Evolutionary conservation across 23 tunicate genomes (phyloP), one percentile per base, ranked within the genome.

Genomic region (Clavelina lepadiformis): DNA sequence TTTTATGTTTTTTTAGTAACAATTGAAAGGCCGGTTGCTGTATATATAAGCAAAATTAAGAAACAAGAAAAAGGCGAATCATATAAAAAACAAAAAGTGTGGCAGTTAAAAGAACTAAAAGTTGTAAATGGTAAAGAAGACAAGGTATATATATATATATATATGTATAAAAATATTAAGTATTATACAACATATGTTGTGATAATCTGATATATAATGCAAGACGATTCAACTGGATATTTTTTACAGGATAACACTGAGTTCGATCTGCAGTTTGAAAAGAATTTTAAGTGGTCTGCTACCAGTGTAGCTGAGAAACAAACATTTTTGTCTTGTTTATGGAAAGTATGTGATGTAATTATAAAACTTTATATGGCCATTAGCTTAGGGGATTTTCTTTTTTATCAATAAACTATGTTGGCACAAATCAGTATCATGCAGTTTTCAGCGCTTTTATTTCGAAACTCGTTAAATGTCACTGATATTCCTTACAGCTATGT

Each of bases 191-290:
- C 11, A 41, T 41, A 8, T 11, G 15, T 41, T 41, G 49, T 41
- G 15, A 41, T 8, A 41, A 41, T 41, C 13, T 41, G 11, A 8
- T 41, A 41, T 15, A 41, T 41, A 11, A 41, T 15, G 11, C 15
- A 8, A 41, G 11, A 8, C 15, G 49, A 8, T 8, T 41, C 49
- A 8, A 41, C 11, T 41, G 11, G 49, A 41, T 41, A 41, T 37
- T 33, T 33, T 69, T 58, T 72, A 23, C 66, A 89, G 97, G 83
- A 81, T 26, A 38, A 68, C 25, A 68, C 79, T 0, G 99, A 94
- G 2, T 94, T 94, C 55, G 99, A 94, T 37, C 67, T 94, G 5
- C 74, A 76, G 44, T 94, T 94, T 68, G 99, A 94, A 44, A 94
- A 94, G 65, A 75, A 72, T 34, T 91, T 83, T 61, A 82, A 78